phyloP scores from a whole-genome alignment of 2,797 vertebrate genomes.

The Micropoecilia bifurca region DNA sequence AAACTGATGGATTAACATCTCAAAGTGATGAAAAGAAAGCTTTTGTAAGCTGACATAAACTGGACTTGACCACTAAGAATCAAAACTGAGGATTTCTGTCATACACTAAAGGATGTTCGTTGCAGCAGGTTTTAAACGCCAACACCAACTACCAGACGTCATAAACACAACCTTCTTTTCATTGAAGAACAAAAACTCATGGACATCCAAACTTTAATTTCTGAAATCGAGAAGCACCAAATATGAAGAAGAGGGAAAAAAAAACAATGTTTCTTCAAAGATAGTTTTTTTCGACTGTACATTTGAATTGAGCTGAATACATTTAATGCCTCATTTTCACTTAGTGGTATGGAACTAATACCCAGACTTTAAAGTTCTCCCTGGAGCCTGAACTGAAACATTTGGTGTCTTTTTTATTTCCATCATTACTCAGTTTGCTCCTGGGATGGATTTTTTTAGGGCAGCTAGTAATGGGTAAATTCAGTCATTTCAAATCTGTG shows the following conservation, averaged over 20 bases:
- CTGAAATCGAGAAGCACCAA: neutral
- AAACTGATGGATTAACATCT: neutral
- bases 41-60: neutral
- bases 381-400: neutral
- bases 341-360: neutral
- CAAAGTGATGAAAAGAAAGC: neutral
- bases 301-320: neutral
- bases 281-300: neutral
- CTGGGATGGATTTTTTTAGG: constrained; percentile 15
- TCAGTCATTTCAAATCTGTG: constrained; percentile 2
- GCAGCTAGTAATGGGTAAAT: constrained; percentile 14
- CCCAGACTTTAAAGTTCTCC: neutral
- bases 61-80: neutral
- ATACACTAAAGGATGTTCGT: neutral
- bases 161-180: neutral
- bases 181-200: neutral
- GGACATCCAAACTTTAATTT: neutral
- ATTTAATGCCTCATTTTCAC: neutral
- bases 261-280: neutral
- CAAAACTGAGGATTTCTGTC: neutral
- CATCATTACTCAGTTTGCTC: constrained; percentile 7
- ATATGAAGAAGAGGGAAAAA: neutral
- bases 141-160: neutral
- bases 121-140: neutral
- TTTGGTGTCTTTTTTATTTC: neutral